These are phyloP conservation scores for Mesochorus sp. DNA, from an alignment of 2,888 invertebrate species.

Conservation along the genomic window DNA sequence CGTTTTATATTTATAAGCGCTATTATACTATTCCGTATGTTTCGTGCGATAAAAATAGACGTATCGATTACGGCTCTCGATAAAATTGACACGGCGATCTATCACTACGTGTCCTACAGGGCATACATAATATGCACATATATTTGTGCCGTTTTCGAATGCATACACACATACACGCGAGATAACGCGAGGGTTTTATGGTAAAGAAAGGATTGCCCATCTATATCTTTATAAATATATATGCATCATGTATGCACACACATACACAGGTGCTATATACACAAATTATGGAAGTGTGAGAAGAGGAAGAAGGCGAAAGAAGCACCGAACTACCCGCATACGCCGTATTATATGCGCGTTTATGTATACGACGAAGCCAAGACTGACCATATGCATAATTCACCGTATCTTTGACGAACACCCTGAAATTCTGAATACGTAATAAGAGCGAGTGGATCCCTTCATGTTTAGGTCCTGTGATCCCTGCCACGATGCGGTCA, in stretches of 20 bases:
- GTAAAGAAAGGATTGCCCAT: conserved; percentile 43
- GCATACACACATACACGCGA: not conserved
- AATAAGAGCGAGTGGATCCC: conserved; percentile 65
- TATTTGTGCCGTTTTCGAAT: not conserved
- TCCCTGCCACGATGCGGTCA: conserved; percentile 30
- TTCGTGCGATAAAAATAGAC: conserved; percentile 72
- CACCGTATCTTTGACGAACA: conserved; percentile 76
- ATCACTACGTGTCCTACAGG: conserved; percentile 68
- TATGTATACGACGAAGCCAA: conserved; percentile 59
- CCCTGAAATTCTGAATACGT: conserved; percentile 77
- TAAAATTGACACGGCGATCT: conserved; percentile 78
- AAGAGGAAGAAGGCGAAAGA: conserved; percentile 27
- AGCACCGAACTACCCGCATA: conserved; percentile 19
- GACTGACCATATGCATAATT: conserved; percentile 78
- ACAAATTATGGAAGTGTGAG: not conserved
- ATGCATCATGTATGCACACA: conserved; percentile 3
- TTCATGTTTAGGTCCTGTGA: conserved; percentile 28
- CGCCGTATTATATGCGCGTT: not conserved
- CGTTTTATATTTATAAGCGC: not conserved
- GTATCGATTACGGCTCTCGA: conserved; percentile 71
- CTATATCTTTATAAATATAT: conserved; percentile 20
- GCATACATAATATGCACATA: conserved; percentile 4
- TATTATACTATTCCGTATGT: conserved; percentile 56
- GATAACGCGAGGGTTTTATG: conserved; percentile 23
- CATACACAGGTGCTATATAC: conserved; percentile 14